Evolutionary conservation across 2,797 vertebrate genomes (phyloP), one percentile per base, ranked within the genome.

Genomic region (Phoxinus dragarum): DNA sequence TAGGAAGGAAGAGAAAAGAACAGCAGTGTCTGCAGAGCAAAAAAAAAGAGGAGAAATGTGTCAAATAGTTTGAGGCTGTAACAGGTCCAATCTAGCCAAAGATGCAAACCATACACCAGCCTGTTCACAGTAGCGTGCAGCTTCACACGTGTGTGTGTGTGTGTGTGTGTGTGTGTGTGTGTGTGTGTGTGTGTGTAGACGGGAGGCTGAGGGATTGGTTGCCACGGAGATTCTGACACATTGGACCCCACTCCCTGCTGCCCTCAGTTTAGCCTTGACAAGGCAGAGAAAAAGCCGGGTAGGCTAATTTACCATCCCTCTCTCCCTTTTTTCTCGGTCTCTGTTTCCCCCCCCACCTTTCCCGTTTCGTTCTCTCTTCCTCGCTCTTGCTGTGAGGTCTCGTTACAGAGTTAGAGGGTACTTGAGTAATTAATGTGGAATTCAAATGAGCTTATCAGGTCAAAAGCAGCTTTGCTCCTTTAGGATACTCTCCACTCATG

Each of bases 391-490:
- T 89, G 78, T 93, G 89, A 92, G 92, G 90, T 93, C 90, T 89
- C 88, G 91, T 92, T 92, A 92, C 92, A 92, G 92, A 90, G 87
- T 92, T 94, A 90, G 89, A 86, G 90, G 90, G 91, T 88, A 86
- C 91, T 90, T 90, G 91, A 91, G 94, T 94, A 95, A 95, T 95
- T 95, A 95, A 93, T 92, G 92, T 87, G 93, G 93, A 95, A 95
- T 95, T 95, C 92, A 94, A 96, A 95, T 95, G 93, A 95, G 95
- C 94, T 96, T 95, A 95, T 96, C 94, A 92, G 94, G 95, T 96
- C 92, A 95, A 94, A n/a, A 94, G 94, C 94, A 95, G 95, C 94
- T 94, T 87, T 94, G 92, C 92, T 94, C 93, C 94, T 94, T 88
- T 82, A 95, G 94, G 94, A 93, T 93, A 93, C 92, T 92, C 91